phyloP scores from a whole-genome alignment of 2,888 invertebrate species.

The Drosophila monieri region DNA sequence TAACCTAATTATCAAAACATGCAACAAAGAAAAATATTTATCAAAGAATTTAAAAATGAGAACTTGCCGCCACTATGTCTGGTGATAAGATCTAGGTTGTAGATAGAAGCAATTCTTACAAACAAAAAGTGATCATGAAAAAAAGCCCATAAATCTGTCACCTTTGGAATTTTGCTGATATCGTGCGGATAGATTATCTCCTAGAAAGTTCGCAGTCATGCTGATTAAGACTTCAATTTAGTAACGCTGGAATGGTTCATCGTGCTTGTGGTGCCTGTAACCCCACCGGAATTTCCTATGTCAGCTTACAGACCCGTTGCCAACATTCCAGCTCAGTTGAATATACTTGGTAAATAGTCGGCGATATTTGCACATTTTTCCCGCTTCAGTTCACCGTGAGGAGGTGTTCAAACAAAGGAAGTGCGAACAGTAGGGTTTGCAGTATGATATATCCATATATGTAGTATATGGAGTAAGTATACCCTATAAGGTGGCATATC shows the following conservation, averaged over 20 bases:
- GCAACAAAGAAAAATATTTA: neutral
- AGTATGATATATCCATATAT: neutral
- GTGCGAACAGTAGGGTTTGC: conserved; percentile 9
- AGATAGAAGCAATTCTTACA: neutral
- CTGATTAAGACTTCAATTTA: conserved; percentile 40
- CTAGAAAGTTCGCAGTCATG: conserved; percentile 35
- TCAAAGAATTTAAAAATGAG: neutral
- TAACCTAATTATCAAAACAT: neutral
- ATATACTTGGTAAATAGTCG: conserved; percentile 53
- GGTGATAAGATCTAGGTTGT: conserved; percentile 24
- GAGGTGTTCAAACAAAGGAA: conserved; percentile 39
- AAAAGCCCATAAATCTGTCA: conserved; percentile 19
- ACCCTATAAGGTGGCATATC: conserved; percentile 7
- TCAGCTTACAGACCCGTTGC: conserved; percentile 11
- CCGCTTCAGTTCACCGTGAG: conserved; percentile 8
- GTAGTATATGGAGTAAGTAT: neutral
- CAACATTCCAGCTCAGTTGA: conserved; percentile 30
- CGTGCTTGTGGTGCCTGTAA: conserved; percentile 25
- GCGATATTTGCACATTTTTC: conserved; percentile 49
- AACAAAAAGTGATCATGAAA: neutral
- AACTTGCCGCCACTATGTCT: conserved; percentile 19
- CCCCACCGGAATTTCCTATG: conserved; percentile 32
- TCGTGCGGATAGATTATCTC: conserved; percentile 18
- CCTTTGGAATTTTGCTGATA: conserved; percentile 24
- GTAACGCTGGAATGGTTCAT: conserved; percentile 24